Base-by-base conservation (phyloP, 2,113 vertebrate genomes). In the Centrocercus urophasianus region DNA sequence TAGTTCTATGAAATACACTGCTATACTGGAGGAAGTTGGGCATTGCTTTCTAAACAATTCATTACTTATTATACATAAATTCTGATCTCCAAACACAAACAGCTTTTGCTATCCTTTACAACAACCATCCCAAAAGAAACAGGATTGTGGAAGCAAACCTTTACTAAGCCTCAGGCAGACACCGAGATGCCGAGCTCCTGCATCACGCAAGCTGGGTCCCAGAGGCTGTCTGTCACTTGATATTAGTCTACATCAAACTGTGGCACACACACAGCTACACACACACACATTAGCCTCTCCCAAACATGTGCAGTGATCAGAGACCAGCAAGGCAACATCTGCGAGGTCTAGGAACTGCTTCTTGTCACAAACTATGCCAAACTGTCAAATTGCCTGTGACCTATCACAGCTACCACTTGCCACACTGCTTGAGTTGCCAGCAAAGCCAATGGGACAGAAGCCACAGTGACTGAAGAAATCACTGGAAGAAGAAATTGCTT, bases 281-380 rank as follows among this genome's bases (percentile, higher is more conserved):
- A 43, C 42, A 43, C 7, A 50, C 42, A 43, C 7, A 50, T 84
- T 54, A 52, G 87, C 69, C 91, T 91, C 97, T 96, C 95, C 94
- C 78, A 95, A 93, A 95, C 72, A 42, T 27, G 28, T 90, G 83
- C 60, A 71, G 61, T 73, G 92, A 94, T 97, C 96, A 97, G 96
- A 75, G 80, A 86, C 81, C 45, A 40, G 73, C 25, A 13, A 66
- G 56, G 84, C 38, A 50, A 85, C 90, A 91, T 73, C 78, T 85
- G 81, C 81, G 71, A 40, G 69, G 15, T 88, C 64, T 71, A 77
- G 78, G 42, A 92, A 89, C 82, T 77, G 92, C 73, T 73, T 97
- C 96, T 96, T n/a, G 36, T 95, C 95, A 96, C 95, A 83, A 88
- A 85, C 47, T 90, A 75, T 22, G 56, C 73, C 92, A 82, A 74